Base-by-base conservation (phyloP, 2,797 vertebrate genomes). In the Myiothlypis coronata region DNA sequence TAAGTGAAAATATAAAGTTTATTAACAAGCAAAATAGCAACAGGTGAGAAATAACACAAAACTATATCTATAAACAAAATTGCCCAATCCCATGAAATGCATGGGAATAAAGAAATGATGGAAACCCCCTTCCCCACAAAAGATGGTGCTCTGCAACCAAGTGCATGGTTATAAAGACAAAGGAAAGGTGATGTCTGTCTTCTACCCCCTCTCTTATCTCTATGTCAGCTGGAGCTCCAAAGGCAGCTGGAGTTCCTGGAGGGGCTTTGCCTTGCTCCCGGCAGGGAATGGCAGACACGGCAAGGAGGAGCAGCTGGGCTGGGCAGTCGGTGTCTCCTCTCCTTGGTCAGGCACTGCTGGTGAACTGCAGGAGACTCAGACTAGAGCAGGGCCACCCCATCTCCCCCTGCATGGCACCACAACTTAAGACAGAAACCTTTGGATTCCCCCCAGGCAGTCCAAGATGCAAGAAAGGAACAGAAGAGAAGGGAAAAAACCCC, bases 331-430 rank as follows among this genome's bases (percentile, higher is more conserved):
- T 22, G 17, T 11, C 78, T 61, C 9, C 17, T 27, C 14, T 44
- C 22, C 39, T 27, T 22, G 14, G 11, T 1, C 0, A 0, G 32
- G 21, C 0, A 1, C 16, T 43, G 24, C 53, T 47, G 35, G 44
- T 8, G 30, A 50, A 30, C 44, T 41, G 16, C 1, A 0, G 18
- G 13, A 6, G 2, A 11, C 17, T 24, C 21, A 7, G 27, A 32
- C 4, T 37, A 34, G 35, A 20, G 46, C 1, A 1, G 10, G 8
- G 11, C 55, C 24, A 18, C 1, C 11, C 21, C 1, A 0, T 12
- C 14, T 70, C 1, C 27, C 46, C 17, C 32, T 26, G 14, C 21
- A 43, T 1, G 1, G 7, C n/a, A 22, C 17, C n/a, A 22, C 27
- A 14, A 2, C 27, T 53, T 14, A 20, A 20, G 9, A 30, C 20